These are phyloP conservation scores for Empidonax alnorum DNA, from an alignment of 2,113 vertebrate genomes.

Conservation along the genomic window DNA sequence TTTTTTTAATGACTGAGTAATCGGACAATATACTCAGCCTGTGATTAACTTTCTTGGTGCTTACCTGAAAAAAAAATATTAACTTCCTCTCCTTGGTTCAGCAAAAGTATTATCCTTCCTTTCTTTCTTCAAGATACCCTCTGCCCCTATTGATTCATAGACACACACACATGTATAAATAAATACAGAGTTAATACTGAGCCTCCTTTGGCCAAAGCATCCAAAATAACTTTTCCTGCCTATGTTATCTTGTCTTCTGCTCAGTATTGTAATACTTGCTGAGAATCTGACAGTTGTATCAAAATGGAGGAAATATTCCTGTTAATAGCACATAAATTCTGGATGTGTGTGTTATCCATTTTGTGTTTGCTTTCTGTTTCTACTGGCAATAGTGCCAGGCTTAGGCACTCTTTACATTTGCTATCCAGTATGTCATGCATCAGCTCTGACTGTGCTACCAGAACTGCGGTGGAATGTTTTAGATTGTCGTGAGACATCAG, in stretches of 20 bases:
- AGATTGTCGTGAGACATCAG: neutral
- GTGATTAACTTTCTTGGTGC: neutral
- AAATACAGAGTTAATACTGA: neutral
- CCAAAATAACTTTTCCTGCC: neutral
- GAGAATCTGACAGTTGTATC: neutral
- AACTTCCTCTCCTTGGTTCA: neutral
- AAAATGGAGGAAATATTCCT: neutral
- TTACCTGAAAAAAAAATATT: neutral
- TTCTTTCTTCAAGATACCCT: neutral
- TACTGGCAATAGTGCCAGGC: neutral
- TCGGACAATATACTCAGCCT: neutral
- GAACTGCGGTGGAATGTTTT: neutral
- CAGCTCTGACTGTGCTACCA: neutral
- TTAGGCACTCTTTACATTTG: neutral
- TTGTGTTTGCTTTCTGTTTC: neutral
- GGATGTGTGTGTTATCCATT: neutral
- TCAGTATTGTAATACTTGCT: neutral
- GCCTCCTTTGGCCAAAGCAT: neutral
- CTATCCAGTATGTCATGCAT: neutral
- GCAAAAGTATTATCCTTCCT: neutral
- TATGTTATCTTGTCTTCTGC: fast-evolving
- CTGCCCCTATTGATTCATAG: neutral
- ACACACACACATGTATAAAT: neutral
- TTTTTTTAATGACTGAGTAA: neutral
- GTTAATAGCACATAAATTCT: neutral